Evolutionary conservation across 1,140 invertebrate species (phyloP), one percentile per base, ranked within the genome.

Genomic region (Leptopilina boulardi): DNA sequence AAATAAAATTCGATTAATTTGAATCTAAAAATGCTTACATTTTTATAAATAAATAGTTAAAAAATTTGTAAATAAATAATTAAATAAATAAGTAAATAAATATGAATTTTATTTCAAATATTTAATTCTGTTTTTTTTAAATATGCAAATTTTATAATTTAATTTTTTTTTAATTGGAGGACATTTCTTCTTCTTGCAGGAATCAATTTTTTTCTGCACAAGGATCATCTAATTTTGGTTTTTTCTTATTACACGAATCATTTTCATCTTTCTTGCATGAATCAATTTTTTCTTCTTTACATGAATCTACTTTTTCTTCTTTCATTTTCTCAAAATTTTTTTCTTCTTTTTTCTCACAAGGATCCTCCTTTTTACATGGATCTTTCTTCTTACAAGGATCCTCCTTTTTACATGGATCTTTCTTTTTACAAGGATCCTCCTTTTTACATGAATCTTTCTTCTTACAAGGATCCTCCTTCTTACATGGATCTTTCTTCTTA

Each of bases 401-500:
- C 70, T 42, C 13, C 54, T 77, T 13, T 5, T 51, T 75, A 44
- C 77, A 83, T 0, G 76, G 66, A 73, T 78, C 71, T 18, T 51
- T 6, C 19, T 73, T 71, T 71, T 42, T 74, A 51, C 23, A 34
- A 18, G 77, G 42, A 59, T 77, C 38, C 21, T 23, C 9, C 3
- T 66, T 44, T 66, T 71, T 76, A 56, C 79, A 81, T 11, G 70
- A 54, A 10, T 79, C 73, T 8, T 6, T 73, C 10, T 73, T 74
- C 21, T 70, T 74, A 51, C 41, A 77, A 15, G 21, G 19, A 6
- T 3, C 3, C 1, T 26, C 10, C 13, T 59, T 59, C 2, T 59
- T 23, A 21, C 56, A 59, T 11, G 56, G 56, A 59, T 59, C 19
- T 41, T 47, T 51, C 4, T 51, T 34, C 15, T 34, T 56, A 15